Conservation (phyloP, 2,113 vertebrate species). For the Sclerurus mexicanus region DNA sequence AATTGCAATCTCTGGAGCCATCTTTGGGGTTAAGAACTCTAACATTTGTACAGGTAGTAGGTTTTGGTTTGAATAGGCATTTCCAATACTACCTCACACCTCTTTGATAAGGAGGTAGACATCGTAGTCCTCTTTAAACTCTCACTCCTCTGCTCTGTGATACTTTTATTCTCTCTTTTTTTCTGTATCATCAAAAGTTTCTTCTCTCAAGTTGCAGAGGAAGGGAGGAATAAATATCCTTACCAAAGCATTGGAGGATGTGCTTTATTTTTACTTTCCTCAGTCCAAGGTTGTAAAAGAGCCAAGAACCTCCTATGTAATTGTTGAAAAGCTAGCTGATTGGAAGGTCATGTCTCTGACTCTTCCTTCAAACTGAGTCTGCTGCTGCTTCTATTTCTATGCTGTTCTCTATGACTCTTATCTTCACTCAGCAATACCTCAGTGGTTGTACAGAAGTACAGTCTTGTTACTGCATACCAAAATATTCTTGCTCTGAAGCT, state of each 20-base stretch:
- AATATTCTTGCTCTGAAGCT: conserved; percentile 30
- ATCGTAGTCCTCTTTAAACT: not conserved
- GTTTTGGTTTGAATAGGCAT: not conserved
- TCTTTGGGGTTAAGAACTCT: not conserved
- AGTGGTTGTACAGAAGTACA: not conserved
- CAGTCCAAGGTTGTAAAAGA: not conserved
- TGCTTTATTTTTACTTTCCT: not conserved
- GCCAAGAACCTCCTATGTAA: conserved; percentile 1
- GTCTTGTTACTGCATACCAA: conserved; percentile 1
- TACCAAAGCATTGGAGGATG: not conserved
- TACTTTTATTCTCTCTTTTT: not conserved
- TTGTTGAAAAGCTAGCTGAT: not conserved
- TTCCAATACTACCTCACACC: not conserved
- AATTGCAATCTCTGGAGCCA: not conserved
- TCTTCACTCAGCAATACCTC: conserved; percentile 15
- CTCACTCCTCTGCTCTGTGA: not conserved
- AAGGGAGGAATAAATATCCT: not conserved
- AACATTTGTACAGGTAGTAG: not conserved
- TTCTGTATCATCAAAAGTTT: not conserved
- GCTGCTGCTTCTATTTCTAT: not conserved
- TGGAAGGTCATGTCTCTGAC: not conserved
- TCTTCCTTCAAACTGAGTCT: conserved; percentile 17
- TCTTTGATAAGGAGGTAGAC: not conserved
- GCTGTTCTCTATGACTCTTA: not conserved
- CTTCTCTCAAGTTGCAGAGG: not conserved